A percentile compares a stretch with the other conserved stretches of the same genome.
Evolutionary conservation across 2,797 vertebrate species (phyloP).

Genomic region (Acipenser transmontanus): DNA sequence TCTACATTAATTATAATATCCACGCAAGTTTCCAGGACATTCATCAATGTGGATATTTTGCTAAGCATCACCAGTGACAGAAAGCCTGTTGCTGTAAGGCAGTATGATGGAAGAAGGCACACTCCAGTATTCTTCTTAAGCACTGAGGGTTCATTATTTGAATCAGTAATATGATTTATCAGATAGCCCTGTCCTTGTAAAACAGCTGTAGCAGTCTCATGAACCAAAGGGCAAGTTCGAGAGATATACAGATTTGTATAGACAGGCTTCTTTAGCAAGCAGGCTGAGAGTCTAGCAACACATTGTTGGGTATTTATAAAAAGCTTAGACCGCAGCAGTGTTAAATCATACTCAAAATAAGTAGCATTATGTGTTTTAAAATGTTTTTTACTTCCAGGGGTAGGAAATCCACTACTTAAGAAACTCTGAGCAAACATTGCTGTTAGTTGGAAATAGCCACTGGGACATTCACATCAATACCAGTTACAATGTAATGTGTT

Average conservation of each 20-base stretch:
- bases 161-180: slow-evolving; percentile 20
- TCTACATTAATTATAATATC: slow-evolving; percentile 75
- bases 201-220: background rate
- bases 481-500: too few species aligned
- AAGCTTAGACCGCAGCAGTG: too few species aligned
- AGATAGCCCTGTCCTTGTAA: slow-evolving; percentile 2
- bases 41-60: slow-evolving; percentile 53
- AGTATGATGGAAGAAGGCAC: slow-evolving; percentile 17
- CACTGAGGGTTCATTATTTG: slow-evolving; percentile 10
- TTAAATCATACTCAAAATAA: too few species aligned
- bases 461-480: too few species aligned
- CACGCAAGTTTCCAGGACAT: slow-evolving; percentile 56
- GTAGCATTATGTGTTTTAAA: too few species aligned
- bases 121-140: background rate
- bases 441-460: too few species aligned
- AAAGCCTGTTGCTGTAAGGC: slow-evolving; percentile 34
- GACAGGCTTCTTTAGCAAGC: background rate
- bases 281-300: background rate
- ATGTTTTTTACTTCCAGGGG: too few species aligned
- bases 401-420: too few species aligned
- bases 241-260: background rate
- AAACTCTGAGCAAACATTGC: too few species aligned
- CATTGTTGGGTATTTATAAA: too few species aligned
- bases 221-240: background rate
- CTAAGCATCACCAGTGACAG: slow-evolving; percentile 37